Percentiles rank a stretch among this genome's conserved stretches.
phyloP scores from a whole-genome alignment of 1,140 invertebrate species.

The Scaptomyza pallida region DNA sequence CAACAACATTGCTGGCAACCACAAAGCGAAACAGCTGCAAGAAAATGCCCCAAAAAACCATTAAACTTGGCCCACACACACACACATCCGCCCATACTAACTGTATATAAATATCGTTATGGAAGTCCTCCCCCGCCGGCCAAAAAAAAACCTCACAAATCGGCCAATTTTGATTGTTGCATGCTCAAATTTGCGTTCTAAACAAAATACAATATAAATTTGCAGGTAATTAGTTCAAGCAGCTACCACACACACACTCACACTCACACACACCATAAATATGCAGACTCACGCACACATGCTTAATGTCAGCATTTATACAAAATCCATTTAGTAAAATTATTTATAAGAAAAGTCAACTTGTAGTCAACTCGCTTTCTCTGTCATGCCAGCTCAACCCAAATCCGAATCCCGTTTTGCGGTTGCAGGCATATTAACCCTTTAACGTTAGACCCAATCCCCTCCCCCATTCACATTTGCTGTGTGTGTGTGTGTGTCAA shows the following conservation, averaged over 20 bases:
- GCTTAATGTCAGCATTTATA: conserved; percentile 62
- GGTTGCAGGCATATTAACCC: conserved; percentile 81
- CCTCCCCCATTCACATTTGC: conserved; percentile 15
- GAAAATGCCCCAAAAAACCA: conserved; percentile 78
- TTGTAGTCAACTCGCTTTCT: background rate
- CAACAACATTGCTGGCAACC: conserved; percentile 43
- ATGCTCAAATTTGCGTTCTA: conserved; percentile 42
- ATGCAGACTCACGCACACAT: conserved; percentile 10
- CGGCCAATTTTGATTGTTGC: conserved; percentile 73
- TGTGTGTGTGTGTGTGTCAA: conserved; percentile 69
- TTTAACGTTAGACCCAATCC: conserved; percentile 59
- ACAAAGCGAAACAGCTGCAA: conserved; percentile 79
- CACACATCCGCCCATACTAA: conserved; percentile 6
- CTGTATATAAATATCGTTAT: conserved; percentile 33
- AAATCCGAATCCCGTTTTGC: conserved; percentile 75
- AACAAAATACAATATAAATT: conserved; percentile 60
- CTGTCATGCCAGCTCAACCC: conserved; percentile 6
- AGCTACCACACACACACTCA: conserved; percentile 40
- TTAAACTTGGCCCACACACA: conserved; percentile 63
- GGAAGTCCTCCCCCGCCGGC: no score
- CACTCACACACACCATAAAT: background rate
- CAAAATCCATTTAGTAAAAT: conserved; percentile 79
- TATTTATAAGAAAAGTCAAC: conserved; percentile 78
- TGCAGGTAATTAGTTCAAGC: conserved; percentile 78
- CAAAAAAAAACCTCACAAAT: conserved; percentile 27